Evolutionary conservation across 2,888 invertebrate species (phyloP), one percentile per base, ranked within the genome.

Genomic region (Clunio marinus): DNA sequence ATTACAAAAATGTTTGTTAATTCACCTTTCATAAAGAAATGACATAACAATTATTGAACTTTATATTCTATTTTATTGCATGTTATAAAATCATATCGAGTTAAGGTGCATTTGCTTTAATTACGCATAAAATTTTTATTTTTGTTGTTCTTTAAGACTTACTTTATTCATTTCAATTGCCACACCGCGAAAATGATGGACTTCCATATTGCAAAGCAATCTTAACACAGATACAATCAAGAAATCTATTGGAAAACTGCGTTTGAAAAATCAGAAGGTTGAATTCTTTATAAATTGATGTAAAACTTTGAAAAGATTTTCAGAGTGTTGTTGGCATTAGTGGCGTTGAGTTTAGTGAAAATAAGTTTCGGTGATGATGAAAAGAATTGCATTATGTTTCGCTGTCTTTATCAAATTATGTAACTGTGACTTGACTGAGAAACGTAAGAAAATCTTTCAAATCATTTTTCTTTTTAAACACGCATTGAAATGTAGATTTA

Each of bases 261-360:
- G n/a, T n/a, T n/a, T n/a, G 41, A 10, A 41, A 41, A 41, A 37
- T 62, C 35, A 62, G 67, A 32, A 65, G 65, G 65, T 65, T 51
- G 27, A 51, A 25, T 65, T 28, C 65, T 46, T 28, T 65, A 65
- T 65, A 65, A 65, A 65, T 32, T 65, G 65, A n/a, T 20, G 20
- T n/a, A 10, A 17, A 65, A 28, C 46, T 51, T 32, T 45, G 51
- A 25, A 45, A 25, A 46, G n/a, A 13, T 27, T 60, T 65, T 65
- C 51, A 65, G 45, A 32, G 7, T 13, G 37, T 27, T 35, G 27
- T 20, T 27, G 46, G 46, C 65, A 20, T 46, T 35, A 10, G 41
- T 2, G 41, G 15, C 2, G 41, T 41, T 41, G 2, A 13, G n/a
- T 5, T 41, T 41, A n/a, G n/a, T n/a, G n/a, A n/a, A n/a, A 41